Conservation (phyloP, 2,888 invertebrate species). For the Troglohyphantes excavatus region DNA sequence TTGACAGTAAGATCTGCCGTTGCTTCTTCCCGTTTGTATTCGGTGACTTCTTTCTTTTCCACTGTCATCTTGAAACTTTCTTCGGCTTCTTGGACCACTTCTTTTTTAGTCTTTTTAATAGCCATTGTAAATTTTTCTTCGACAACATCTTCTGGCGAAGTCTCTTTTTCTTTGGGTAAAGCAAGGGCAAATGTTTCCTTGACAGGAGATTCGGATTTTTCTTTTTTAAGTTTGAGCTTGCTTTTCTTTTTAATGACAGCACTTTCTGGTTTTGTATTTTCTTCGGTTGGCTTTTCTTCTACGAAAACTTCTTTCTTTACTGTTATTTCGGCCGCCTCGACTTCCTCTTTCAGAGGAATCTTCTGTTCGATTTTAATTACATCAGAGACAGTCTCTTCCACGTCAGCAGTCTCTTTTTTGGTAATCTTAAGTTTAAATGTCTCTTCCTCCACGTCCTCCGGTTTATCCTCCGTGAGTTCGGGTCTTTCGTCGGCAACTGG, state of each 20-base stretch:
- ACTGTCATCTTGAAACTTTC: slow-evolving; percentile 79
- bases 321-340: slow-evolving; percentile 80
- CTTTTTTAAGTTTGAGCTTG: slow-evolving; percentile 35
- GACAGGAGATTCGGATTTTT: slow-evolving; percentile 73
- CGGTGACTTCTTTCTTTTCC: slow-evolving; percentile 77
- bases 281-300: slow-evolving; percentile 81
- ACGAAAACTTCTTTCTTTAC: slow-evolving; percentile 82
- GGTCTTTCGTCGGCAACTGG: slow-evolving; percentile 59
- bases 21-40: slow-evolving; percentile 80
- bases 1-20: slow-evolving; percentile 80
- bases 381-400: slow-evolving; percentile 68
- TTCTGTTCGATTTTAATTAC: slow-evolving; percentile 38
- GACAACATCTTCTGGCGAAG: slow-evolving; percentile 51
- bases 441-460: slow-evolving; percentile 79
- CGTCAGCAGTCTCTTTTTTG: slow-evolving; percentile 68
- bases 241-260: slow-evolving; percentile 49
- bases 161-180: slow-evolving; percentile 37
- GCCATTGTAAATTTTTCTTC: slow-evolving; percentile 68
- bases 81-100: slow-evolving; percentile 54
- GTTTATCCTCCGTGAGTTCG: slow-evolving; percentile 53
- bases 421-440: slow-evolving; percentile 71
- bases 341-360: slow-evolving; percentile 37
- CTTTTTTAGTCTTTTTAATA: slow-evolving; percentile 33
- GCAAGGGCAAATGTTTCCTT: slow-evolving; percentile 65
- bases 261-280: slow-evolving; percentile 21